phyloP scores from a whole-genome alignment of 2,113 vertebrate species.

The Corapipo altera region DNA sequence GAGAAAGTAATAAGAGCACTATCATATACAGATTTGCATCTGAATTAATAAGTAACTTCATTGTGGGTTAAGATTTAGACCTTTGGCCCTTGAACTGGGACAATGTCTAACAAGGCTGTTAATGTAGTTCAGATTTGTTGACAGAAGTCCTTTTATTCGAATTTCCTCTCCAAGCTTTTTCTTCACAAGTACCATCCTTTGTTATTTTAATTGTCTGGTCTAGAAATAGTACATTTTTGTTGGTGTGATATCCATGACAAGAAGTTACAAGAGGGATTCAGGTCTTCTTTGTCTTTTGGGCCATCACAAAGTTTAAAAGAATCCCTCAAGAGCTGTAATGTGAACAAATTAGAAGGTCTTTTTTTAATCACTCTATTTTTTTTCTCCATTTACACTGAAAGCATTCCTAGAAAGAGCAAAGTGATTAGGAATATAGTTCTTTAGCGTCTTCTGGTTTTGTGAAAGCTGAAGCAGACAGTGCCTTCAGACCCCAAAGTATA shows the following conservation, averaged over 20 bases:
- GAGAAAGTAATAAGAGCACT: not conserved
- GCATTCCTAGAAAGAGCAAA: not conserved
- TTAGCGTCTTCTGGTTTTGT: not conserved
- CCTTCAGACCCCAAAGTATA: not conserved
- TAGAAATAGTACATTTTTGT: not conserved
- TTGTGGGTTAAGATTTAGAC: conserved; percentile 20
- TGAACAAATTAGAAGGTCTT: not conserved
- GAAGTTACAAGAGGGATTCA: not conserved
- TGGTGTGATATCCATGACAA: not conserved
- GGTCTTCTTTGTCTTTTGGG: not conserved
- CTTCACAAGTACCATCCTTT: not conserved
- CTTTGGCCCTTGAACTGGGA: conserved; percentile 41
- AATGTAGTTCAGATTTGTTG: conserved; percentile 38
- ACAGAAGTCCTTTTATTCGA: conserved; percentile 28
- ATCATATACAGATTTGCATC: not conserved
- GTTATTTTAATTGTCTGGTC: not conserved
- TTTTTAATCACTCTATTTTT: not conserved
- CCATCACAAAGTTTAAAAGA: not conserved
- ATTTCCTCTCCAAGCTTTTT: not conserved
- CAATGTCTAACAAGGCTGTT: conserved; percentile 6
- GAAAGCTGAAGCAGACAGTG: not conserved
- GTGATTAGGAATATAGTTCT: not conserved
- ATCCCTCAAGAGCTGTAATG: not conserved
- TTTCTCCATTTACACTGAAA: not conserved
- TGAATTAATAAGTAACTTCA: conserved; percentile 65